Conservation (phyloP, 2,888 invertebrate genomes). For the Trichopria drosophilae region DNA sequence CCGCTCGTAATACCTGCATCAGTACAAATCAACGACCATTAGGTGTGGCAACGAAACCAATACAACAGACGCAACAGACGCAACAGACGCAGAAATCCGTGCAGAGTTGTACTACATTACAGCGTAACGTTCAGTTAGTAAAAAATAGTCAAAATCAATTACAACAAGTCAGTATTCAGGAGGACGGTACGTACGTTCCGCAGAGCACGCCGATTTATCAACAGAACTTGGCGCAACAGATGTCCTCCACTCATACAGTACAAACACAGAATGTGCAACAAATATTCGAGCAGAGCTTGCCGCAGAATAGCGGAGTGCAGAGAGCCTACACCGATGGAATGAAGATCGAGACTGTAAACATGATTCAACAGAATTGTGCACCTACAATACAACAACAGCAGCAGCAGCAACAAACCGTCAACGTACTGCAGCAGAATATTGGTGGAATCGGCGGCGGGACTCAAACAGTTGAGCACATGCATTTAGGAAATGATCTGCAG, state of each 20-base stretch:
- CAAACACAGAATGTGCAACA: conserved; percentile 52
- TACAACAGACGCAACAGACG: conserved; percentile 37
- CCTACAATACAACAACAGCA: conserved; percentile 44
- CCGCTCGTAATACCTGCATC: conserved; percentile 27
- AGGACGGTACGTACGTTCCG: conserved; percentile 34
- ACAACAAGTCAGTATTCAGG: conserved; percentile 43
- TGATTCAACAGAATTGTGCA: conserved; percentile 45
- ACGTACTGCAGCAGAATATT: conserved; percentile 48
- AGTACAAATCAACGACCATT: conserved; percentile 26
- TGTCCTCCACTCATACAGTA: conserved; percentile 49
- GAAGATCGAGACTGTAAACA: conserved; percentile 37
- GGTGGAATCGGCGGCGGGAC: conserved; percentile 36
- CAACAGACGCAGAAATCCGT: conserved; percentile 33
- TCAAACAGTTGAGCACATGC: conserved; percentile 44
- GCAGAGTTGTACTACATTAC: conserved; percentile 37
- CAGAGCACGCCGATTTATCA: conserved; percentile 48
- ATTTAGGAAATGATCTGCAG: conserved; percentile 42
- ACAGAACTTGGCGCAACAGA: conserved; percentile 50
- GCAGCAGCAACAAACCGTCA: conserved; percentile 48
- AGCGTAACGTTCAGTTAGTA: conserved; percentile 44
- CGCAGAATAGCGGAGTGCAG: conserved; percentile 39
- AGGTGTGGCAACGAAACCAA: conserved; percentile 28
- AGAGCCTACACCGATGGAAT: conserved; percentile 32
- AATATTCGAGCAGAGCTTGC: conserved; percentile 52
- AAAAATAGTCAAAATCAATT: conserved; percentile 46